phyloP scores from a whole-genome alignment of 2,888 invertebrate genomes.

The Penaeus monodon region DNA sequence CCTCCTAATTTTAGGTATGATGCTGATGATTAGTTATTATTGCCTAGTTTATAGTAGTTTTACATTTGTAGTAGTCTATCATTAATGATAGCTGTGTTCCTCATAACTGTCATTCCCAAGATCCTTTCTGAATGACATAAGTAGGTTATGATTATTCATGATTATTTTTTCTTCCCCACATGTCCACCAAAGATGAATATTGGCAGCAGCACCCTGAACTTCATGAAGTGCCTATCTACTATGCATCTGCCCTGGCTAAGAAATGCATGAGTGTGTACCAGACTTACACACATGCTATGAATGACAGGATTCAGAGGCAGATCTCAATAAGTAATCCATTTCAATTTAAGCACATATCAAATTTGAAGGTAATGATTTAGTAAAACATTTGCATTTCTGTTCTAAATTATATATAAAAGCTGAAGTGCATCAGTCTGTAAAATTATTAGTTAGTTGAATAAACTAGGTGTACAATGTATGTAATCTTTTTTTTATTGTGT shows the following conservation, averaged over 20 bases:
- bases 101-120: too few relatives aligned
- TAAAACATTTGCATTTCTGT: conserved; percentile 67
- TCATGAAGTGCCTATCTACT: conserved; percentile 98
- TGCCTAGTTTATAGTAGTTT: neutral
- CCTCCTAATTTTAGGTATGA: conserved; percentile 83
- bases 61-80: neutral
- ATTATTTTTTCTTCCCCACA: neutral
- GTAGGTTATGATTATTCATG: neutral
- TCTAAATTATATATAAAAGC: too few relatives aligned
- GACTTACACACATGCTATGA: conserved; percentile 99
- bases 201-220: conserved; percentile 97
- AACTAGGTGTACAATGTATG: neutral
- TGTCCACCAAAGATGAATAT: conserved; percentile 81
- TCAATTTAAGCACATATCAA: conserved; percentile 97
- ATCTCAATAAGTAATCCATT: conserved; percentile 99
- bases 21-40: neutral
- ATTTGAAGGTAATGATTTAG: conserved; percentile 78
- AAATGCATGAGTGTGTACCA: conserved; percentile 99
- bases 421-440: too few relatives aligned
- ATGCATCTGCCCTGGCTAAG: conserved; percentile 98
- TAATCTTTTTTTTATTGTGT: neutral
- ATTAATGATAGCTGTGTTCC: too few relatives aligned
- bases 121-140: neutral
- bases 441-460: too few relatives aligned
- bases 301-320: conserved; percentile 94